phyloP scores from a whole-genome alignment of 2,797 vertebrate species.

The Fringilla coelebs region DNA sequence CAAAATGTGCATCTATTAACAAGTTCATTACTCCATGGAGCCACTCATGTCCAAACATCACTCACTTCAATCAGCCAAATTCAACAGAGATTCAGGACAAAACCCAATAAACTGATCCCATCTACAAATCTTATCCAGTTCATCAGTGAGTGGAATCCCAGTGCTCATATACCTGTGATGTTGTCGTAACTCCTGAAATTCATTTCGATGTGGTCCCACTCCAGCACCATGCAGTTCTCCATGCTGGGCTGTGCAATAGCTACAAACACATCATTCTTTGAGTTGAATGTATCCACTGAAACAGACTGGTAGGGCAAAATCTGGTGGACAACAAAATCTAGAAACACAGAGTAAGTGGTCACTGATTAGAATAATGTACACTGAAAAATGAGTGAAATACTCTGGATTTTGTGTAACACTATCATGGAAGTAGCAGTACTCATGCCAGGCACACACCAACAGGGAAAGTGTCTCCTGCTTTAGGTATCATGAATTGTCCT shows the following conservation, averaged over 20 bases:
- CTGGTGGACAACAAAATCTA: constrained; percentile 96
- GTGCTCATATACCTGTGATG: constrained; percentile 86
- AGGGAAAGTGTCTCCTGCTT: neutral
- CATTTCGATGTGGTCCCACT: constrained; percentile 99
- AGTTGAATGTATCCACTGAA: constrained; percentile 93
- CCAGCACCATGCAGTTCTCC: constrained; percentile 96
- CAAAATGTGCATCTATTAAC: neutral
- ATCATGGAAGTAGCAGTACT: neutral
- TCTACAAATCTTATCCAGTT: neutral
- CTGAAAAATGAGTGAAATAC: neutral
- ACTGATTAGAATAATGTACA: neutral
- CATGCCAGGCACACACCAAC: neutral
- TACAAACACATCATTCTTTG: constrained; percentile 95
- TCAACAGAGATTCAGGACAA: neutral
- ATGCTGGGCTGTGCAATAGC: constrained; percentile 92
- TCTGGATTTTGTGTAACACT: neutral
- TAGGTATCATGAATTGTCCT: neutral
- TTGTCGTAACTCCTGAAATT: constrained; percentile 98
- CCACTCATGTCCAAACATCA: neutral
- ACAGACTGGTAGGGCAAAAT: constrained; percentile 90
- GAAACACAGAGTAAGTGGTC: neutral
- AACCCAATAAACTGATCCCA: neutral
- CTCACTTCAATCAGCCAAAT: neutral
- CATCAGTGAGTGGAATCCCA: neutral
- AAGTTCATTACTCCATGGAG: neutral